Percentiles rank a stretch among this genome's conserved stretches.
phyloP scores from a whole-genome alignment of 2,797 vertebrate genomes.

The Emys orbicularis region DNA sequence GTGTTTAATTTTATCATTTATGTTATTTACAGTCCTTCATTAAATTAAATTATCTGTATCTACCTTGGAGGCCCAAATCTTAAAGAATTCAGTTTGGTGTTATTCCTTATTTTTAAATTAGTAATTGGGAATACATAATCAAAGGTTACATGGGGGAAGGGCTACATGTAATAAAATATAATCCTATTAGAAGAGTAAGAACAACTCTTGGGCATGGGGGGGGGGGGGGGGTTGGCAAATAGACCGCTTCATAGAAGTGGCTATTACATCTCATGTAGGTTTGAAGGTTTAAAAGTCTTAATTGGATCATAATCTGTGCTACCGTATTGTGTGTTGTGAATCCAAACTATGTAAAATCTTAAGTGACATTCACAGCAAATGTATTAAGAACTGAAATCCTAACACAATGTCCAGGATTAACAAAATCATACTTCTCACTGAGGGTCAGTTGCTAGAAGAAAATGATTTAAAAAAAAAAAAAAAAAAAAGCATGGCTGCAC shows the following conservation, averaged over 20 bases:
- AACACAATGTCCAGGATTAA: slow-evolving; percentile 35
- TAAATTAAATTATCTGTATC: too few relatives aligned
- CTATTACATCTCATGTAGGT: neutral
- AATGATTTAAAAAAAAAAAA: neutral
- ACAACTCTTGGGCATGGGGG: neutral
- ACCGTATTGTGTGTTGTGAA: neutral
- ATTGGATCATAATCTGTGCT: slow-evolving; percentile 15
- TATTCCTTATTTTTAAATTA: too few relatives aligned
- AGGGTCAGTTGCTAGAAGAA: slow-evolving; percentile 3
- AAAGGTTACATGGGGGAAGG: too few relatives aligned
- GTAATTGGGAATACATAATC: too few relatives aligned
- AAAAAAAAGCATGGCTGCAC: too few relatives aligned
- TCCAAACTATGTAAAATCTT: slow-evolving; percentile 7
- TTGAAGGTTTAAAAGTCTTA: slow-evolving; percentile 33
- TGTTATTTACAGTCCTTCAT: too few relatives aligned
- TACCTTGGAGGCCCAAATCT: too few relatives aligned
- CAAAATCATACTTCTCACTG: slow-evolving; percentile 4
- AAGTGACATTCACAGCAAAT: neutral
- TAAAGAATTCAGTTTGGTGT: too few relatives aligned
- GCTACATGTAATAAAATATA: slow-evolving; percentile 14
- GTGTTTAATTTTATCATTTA: too few relatives aligned
- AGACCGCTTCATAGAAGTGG: neutral
- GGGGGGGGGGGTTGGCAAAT: neutral
- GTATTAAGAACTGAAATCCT: slow-evolving; percentile 31
- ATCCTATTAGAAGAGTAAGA: slow-evolving; percentile 21